Evolutionary conservation across 2,888 invertebrate species (phyloP).

Genomic region (Chrysopilus asiliformis): DNA sequence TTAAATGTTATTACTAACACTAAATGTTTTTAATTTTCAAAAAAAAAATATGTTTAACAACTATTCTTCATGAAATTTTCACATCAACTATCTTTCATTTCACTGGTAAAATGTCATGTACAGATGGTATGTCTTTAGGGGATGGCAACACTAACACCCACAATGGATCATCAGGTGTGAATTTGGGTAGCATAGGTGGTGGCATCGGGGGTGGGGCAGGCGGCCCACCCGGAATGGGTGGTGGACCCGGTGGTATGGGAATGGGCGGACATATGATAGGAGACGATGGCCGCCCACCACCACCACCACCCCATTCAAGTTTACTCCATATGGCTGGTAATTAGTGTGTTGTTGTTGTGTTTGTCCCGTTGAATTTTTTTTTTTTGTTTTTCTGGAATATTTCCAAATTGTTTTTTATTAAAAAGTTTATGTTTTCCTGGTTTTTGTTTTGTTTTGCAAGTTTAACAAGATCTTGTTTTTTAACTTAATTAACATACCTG

Average conservation of each 20-base stretch:
- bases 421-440: background rate
- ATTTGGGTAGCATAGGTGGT: constrained; percentile 11
- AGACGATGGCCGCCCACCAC: constrained; percentile 50
- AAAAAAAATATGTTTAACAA: too few relatives aligned
- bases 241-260: constrained; percentile 10
- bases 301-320: constrained; percentile 55
- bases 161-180: constrained; percentile 10
- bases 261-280: constrained; percentile 18
- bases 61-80: too few relatives aligned
- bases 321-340: constrained; percentile 75
- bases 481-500: background rate
- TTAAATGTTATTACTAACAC: too few relatives aligned
- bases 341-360: constrained; percentile 21
- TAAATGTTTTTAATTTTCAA: too few relatives aligned
- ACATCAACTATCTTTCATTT: too few relatives aligned
- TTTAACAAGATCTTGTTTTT: constrained; percentile 6
- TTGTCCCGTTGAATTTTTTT: constrained; percentile 12
- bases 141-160: constrained; percentile 10
- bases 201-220: constrained; percentile 12
- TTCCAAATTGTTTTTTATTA: constrained; percentile 9
- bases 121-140: constrained; percentile 13
- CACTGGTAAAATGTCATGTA: too few relatives aligned
- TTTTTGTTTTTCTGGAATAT: constrained; percentile 8
- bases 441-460: background rate
- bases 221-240: constrained; percentile 15